Evolutionary conservation across 2,888 invertebrate genomes (phyloP), one percentile per base, ranked within the genome.

Genomic region (Dendrolimus houi): DNA sequence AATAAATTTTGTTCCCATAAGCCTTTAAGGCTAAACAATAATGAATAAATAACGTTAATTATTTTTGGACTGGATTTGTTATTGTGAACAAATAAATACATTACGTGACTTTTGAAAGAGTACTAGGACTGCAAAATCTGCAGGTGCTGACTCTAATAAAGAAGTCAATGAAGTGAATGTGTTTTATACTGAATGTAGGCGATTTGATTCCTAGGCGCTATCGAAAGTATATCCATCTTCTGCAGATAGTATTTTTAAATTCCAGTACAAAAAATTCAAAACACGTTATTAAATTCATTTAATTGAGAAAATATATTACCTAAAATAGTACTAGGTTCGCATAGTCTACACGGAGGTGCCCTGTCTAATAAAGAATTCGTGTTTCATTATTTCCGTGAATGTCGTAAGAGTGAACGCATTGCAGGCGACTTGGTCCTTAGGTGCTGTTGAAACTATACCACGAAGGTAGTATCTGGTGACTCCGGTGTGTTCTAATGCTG

Each of bases 401-500:
- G 75, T 72, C 0, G 83, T 82, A 1, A 79, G 67, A 0, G 75
- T 69, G 59, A 77, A 59, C 0, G 68, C 65, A 56, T 83, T 79
- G 64, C 86, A 86, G 0, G 64, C 55, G 47, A 75, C 65, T 1
- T 77, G 76, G 56, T 74, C 74, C 14, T 67, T 71, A 0, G 85
- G 80, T 0, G 82, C 80, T 0, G 81, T 80, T 42, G 85, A 86
- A 0, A 84, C 83, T 1, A 88, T 62, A 0, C 87, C 88, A 0
- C 85, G 71, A 1, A 88, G 76, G 63, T 81, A 87, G 64, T 74
- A 85, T 0, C 85, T 71, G 2, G 70, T 71, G 2, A 70, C 64
- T 0, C 62, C 59, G 2, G 75, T 77, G 8, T 67, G 66, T 9
- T 79, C 79, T 0, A 42, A 52, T 1, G 72, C 70, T 0, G 78